Evolutionary conservation across 2,888 invertebrate genomes (phyloP).

Genomic region (Conus canariensis): DNA sequence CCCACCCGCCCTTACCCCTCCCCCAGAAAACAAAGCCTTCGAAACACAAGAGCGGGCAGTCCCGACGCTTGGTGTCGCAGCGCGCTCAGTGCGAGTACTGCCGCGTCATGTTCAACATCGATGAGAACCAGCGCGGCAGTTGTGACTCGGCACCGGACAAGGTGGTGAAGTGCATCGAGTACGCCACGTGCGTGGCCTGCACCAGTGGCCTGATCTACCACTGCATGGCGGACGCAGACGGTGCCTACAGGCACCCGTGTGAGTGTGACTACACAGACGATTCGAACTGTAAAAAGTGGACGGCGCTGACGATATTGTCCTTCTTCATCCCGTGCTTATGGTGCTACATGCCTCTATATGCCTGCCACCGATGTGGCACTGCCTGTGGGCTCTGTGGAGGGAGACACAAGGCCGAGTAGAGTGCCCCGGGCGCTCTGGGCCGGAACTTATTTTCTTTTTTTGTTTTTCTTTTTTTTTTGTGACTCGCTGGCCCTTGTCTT

Average conservation of each 20-base stretch:
- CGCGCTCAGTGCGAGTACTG: constrained; percentile 80
- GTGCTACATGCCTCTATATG: constrained; percentile 93
- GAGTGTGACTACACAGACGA: constrained; percentile 84
- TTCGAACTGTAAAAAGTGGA: constrained; percentile 86
- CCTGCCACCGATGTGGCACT: constrained; percentile 90
- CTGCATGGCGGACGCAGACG: constrained; percentile 94
- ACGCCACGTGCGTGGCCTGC: constrained; percentile 90
- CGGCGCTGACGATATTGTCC: constrained; percentile 90
- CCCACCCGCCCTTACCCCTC: constrained; percentile 80
- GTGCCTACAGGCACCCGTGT: constrained; percentile 88
- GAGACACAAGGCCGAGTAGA: constrained; percentile 82
- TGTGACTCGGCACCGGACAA: constrained; percentile 88
- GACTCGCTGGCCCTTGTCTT: background rate
- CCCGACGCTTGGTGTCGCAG: constrained; percentile 54
- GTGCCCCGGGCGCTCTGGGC: background rate
- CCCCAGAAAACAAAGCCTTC: constrained; percentile 69
- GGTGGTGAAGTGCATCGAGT: constrained; percentile 88
- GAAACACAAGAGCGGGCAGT: constrained; percentile 60
- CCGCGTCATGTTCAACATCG: constrained; percentile 84
- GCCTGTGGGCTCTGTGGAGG: constrained; percentile 91
- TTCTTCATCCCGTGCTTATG: constrained; percentile 95
- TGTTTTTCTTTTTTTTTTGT: background rate
- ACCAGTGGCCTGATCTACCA: constrained; percentile 95
- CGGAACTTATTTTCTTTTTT: background rate
- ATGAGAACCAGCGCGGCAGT: constrained; percentile 91